phyloP scores from a whole-genome alignment of 2,888 invertebrate genomes.

The Incurvaria masculella region DNA sequence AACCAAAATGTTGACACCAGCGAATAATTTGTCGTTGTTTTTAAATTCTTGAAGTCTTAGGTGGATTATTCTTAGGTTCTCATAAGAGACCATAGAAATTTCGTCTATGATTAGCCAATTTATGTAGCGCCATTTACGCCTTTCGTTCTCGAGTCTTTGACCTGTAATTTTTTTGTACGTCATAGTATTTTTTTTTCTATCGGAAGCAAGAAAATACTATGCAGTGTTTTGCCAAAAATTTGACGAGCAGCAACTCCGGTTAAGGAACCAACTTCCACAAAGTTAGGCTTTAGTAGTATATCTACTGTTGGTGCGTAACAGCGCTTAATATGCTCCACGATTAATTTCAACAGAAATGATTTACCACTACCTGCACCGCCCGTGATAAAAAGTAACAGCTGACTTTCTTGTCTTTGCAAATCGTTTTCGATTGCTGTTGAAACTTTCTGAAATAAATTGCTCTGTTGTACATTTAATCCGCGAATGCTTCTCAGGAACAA shows the following conservation, averaged over 20 bases:
- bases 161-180: slow-evolving; percentile 12
- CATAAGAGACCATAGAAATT: slow-evolving; percentile 12
- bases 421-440: slow-evolving; percentile 8
- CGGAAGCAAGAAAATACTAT: slow-evolving; percentile 4
- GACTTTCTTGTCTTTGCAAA: slow-evolving; percentile 9
- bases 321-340: slow-evolving; percentile 20
- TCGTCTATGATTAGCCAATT: slow-evolving; percentile 18
- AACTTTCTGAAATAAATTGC: slow-evolving; percentile 14
- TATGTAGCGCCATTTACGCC: slow-evolving; percentile 16
- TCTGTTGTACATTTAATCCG: slow-evolving; percentile 16
- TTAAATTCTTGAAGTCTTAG: slow-evolving; percentile 10
- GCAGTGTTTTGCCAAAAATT: too few relatives aligned
- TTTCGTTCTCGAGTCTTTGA: slow-evolving; percentile 10
- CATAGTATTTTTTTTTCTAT: slow-evolving; percentile 12
- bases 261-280: slow-evolving; percentile 14
- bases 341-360: slow-evolving; percentile 19
- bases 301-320: slow-evolving; percentile 6
- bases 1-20: slow-evolving; percentile 12
- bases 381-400: slow-evolving; percentile 20
- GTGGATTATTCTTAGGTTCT: slow-evolving; percentile 4
- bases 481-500: slow-evolving; percentile 12
- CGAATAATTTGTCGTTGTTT: slow-evolving; percentile 10
- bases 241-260: too few relatives aligned
- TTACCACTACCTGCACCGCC: slow-evolving; percentile 21
- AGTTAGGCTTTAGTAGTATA: slow-evolving; percentile 6